phyloP scores from a whole-genome alignment of 1,140 invertebrate genomes.

The Bombus sibiricus region DNA sequence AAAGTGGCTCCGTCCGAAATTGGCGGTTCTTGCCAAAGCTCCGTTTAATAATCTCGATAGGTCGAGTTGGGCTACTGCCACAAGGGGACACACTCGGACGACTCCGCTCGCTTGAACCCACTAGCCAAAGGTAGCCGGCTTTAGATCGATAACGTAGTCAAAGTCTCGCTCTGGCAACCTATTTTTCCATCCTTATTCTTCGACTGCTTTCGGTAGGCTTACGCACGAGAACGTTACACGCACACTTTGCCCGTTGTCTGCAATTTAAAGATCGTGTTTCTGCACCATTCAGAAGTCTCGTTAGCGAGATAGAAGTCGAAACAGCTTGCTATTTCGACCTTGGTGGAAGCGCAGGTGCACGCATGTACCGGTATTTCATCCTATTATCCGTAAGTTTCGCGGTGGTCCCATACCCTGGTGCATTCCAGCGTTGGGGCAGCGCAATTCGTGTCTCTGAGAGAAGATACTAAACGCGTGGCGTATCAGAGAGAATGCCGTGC shows the following conservation, averaged over 20 bases:
- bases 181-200: slow-evolving; percentile 11
- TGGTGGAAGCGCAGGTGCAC: too few species aligned
- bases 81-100: slow-evolving; percentile 16
- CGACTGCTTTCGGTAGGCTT: not conserved
- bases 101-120: slow-evolving; percentile 48
- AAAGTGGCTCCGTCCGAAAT: slow-evolving; percentile 61
- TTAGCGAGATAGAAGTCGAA: too few species aligned
- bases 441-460: too few species aligned
- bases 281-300: too few species aligned
- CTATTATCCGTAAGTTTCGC: too few species aligned
- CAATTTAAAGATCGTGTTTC: too few species aligned
- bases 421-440: too few species aligned
- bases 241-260: too few species aligned
- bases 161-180: slow-evolving; percentile 31
- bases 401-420: too few species aligned
- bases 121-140: slow-evolving; percentile 12
- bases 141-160: slow-evolving; percentile 56
- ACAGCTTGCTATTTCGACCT: too few species aligned
- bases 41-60: slow-evolving; percentile 67
- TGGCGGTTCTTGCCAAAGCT: slow-evolving; percentile 66
- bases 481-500: slow-evolving; percentile 46
- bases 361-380: too few species aligned
- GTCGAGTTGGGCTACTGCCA: slow-evolving; percentile 13
- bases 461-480: not conserved
- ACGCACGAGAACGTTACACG: too few species aligned